phyloP scores from a whole-genome alignment of 2,888 invertebrate species.

The Vanessa cardui region DNA sequence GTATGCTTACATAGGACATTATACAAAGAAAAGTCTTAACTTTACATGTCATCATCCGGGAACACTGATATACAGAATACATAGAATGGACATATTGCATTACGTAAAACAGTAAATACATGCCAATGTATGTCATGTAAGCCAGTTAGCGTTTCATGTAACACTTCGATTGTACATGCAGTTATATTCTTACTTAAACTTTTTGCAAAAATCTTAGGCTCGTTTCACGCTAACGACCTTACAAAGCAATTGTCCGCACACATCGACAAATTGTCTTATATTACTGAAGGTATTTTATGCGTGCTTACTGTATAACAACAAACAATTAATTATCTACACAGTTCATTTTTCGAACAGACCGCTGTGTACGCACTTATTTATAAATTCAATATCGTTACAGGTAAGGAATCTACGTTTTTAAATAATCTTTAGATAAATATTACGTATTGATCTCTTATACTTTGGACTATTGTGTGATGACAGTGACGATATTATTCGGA shows the following conservation, averaged over 20 bases:
- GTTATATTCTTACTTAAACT: not conserved
- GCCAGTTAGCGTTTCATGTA: not conserved
- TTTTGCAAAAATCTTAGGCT: not conserved
- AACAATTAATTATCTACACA: not conserved
- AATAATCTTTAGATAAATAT: constrained; percentile 8
- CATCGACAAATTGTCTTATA: not conserved
- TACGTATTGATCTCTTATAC: constrained; percentile 20
- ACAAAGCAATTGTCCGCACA: not conserved
- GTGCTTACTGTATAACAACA: constrained; percentile 4
- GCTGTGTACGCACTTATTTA: not conserved
- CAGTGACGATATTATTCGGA: not conserved
- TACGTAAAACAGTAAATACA: constrained; percentile 23
- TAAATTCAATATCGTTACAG: no score
- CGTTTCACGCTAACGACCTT: not conserved
- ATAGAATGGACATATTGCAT: constrained; percentile 15
- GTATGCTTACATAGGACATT: constrained; percentile 4
- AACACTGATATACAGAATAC: constrained; percentile 18
- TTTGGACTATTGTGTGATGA: not conserved
- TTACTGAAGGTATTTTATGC: not conserved
- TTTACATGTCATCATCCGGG: constrained; percentile 13
- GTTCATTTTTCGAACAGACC: not conserved
- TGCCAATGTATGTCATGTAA: not conserved
- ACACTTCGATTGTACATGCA: not conserved
- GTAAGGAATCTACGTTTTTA: not conserved
- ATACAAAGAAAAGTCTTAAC: constrained; percentile 6